Conservation (phyloP, 1,140 invertebrate species). For the Drosophila aff. region DNA sequence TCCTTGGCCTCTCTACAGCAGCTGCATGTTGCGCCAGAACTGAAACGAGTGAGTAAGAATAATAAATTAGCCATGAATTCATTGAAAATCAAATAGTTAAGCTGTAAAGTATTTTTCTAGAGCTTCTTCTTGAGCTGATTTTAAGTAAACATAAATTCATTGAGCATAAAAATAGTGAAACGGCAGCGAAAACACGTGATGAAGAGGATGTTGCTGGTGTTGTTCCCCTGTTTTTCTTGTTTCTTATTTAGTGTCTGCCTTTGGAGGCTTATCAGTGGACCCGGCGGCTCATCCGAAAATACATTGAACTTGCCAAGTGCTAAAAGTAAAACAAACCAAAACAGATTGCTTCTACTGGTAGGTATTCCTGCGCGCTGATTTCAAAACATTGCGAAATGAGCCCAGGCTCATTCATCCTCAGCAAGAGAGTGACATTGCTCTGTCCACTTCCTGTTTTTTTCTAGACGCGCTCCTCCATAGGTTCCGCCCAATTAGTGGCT, state of each 20-base stretch:
- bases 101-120: background rate
- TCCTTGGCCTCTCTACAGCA: background rate
- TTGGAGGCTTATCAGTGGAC: constrained; percentile 16
- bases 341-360: constrained; percentile 10
- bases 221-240: constrained; percentile 1
- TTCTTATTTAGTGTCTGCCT: constrained; percentile 5
- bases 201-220: constrained; percentile 22
- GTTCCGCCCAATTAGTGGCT: background rate
- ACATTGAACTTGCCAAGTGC: constrained; percentile 23
- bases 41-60: background rate
- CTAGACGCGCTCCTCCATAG: background rate
- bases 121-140: background rate
- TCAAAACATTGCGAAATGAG: background rate
- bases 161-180: background rate
- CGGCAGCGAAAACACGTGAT: constrained; percentile 33
- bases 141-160: background rate
- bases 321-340: constrained; percentile 8
- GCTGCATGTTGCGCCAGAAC: constrained; percentile 20
- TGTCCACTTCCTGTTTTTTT: background rate
- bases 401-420: too few species aligned
- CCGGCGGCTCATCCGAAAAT: constrained; percentile 10
- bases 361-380: background rate
- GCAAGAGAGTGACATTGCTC: too few species aligned
- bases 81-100: background rate
- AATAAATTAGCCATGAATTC: too few species aligned